phyloP scores from a whole-genome alignment of 2,797 vertebrate genomes.

The Ctenosaura bakeri region DNA sequence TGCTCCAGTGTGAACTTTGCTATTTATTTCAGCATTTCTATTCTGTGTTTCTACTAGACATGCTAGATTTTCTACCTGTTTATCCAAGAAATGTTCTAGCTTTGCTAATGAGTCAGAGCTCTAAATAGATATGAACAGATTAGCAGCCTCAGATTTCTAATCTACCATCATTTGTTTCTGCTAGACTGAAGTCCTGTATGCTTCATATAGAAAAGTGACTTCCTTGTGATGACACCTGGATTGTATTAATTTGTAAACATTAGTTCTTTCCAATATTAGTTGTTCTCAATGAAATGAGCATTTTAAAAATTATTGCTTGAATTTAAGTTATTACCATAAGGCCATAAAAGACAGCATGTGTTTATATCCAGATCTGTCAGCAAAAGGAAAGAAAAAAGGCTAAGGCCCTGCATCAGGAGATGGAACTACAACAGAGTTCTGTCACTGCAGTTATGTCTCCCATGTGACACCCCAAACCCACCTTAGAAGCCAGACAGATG shows the following conservation, averaged over 20 bases:
- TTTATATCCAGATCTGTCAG: background rate
- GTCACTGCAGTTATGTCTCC: too few species aligned
- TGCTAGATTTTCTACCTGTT: slow-evolving; percentile 14
- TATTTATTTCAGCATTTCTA: slow-evolving; percentile 13
- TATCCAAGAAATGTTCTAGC: slow-evolving; percentile 21
- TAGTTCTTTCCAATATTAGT: slow-evolving; percentile 54
- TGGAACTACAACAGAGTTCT: too few species aligned
- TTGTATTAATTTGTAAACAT: slow-evolving; percentile 1
- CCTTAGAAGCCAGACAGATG: too few species aligned
- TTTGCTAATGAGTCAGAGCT: slow-evolving; percentile 32
- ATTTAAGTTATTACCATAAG: background rate
- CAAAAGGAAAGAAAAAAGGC: background rate
- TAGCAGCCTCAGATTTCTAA: background rate
- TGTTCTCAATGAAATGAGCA: slow-evolving; percentile 46
- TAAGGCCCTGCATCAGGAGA: too few species aligned
- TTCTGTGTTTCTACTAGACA: background rate
- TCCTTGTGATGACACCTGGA: background rate
- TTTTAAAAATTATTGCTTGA: slow-evolving; percentile 46
- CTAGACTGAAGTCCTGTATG: slow-evolving; percentile 41
- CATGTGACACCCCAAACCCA: too few species aligned
- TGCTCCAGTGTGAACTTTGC: background rate
- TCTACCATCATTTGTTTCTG: slow-evolving; percentile 2
- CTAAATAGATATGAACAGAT: slow-evolving; percentile 31
- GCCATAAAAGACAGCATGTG: background rate
- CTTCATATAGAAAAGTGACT: background rate